Percentiles rank a stretch among this genome's conserved stretches.
Evolutionary conservation across 30 jellyfish, hydroid and myxozoan genomes (phyloP).

Genomic region (Phacellophora camtschatica): DNA sequence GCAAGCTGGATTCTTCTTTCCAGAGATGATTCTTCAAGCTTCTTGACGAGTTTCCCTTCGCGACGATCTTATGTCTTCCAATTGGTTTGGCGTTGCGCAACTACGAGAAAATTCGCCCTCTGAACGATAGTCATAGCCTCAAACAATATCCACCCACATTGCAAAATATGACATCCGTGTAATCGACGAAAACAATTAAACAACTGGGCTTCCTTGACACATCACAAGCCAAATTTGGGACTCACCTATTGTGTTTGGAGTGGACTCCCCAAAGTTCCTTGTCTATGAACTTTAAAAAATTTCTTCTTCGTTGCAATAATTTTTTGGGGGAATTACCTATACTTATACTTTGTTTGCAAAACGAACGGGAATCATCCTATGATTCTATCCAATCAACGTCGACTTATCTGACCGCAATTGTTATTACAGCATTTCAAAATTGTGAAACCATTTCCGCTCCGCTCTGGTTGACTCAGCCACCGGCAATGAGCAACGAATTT

Average conservation of each 20-base stretch:
- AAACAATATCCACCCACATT: slow-evolving; percentile 79
- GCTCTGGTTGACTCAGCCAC: slow-evolving; percentile 55
- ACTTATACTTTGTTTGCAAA: background rate
- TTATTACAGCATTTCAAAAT: slow-evolving; percentile 30
- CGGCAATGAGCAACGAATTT: slow-evolving; percentile 51
- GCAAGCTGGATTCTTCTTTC: background rate
- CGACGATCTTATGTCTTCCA: slow-evolving; percentile 14
- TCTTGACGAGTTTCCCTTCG: background rate
- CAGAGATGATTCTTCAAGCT: background rate
- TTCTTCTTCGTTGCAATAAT: background rate
- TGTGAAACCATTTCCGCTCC: slow-evolving; percentile 70
- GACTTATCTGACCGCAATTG: slow-evolving; percentile 26
- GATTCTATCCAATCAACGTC: slow-evolving; percentile 35
- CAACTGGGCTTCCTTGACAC: slow-evolving; percentile 75
- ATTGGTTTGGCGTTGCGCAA: slow-evolving; percentile 83
- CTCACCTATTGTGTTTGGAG: slow-evolving; percentile 39
- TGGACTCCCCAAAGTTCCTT: slow-evolving; percentile 40
- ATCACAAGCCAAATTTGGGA: slow-evolving; percentile 87
- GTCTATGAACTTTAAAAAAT: background rate
- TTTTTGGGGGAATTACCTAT: background rate
- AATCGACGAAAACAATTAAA: slow-evolving; percentile 44
- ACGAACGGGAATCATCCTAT: slow-evolving; percentile 46
- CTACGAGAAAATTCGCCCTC: slow-evolving; percentile 31
- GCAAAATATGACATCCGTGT: slow-evolving; percentile 78
- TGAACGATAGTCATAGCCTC: slow-evolving; percentile 38